Conservation (phyloP, 2,888 invertebrate species). For the Sminthurides aquaticus region DNA sequence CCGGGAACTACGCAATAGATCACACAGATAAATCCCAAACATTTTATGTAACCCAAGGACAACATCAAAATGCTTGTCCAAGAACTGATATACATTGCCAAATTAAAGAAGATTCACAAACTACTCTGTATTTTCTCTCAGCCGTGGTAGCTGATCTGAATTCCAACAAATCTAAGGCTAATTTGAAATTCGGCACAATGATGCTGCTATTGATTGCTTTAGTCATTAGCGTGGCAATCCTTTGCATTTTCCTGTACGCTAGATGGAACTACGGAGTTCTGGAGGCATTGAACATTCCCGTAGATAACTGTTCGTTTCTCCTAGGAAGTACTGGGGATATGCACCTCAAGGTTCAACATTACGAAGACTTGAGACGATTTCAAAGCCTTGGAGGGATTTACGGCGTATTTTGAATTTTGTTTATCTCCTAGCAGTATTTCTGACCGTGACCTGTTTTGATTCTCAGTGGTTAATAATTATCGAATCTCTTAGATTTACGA, state of each 20-base stretch:
- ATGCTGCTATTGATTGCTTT: neutral
- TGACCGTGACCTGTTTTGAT: conserved; percentile 5
- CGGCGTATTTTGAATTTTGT: conserved; percentile 40
- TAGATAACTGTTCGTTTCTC: conserved; percentile 32
- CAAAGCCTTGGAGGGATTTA: conserved; percentile 38
- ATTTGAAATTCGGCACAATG: too few relatives aligned
- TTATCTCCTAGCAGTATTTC: too few relatives aligned
- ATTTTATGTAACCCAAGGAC: too few relatives aligned
- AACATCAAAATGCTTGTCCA: too few relatives aligned
- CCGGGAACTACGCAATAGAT: too few relatives aligned
- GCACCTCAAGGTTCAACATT: conserved; percentile 37
- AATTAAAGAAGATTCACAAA: too few relatives aligned
- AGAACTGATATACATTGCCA: too few relatives aligned
- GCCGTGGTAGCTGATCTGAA: too few relatives aligned
- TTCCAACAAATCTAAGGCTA: too few relatives aligned
- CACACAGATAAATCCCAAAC: too few relatives aligned
- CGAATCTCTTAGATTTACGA: conserved; percentile 34
- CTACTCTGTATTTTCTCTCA: too few relatives aligned
- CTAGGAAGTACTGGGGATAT: conserved; percentile 37
- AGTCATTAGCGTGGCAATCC: too few relatives aligned
- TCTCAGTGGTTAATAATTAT: conserved; percentile 3
- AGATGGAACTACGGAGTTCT: conserved; percentile 39
- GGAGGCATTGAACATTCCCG: conserved; percentile 37
- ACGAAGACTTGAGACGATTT: conserved; percentile 34
- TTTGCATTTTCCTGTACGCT: conserved; percentile 26